Evolutionary conservation across 1,140 invertebrate genomes (phyloP), one percentile per base, ranked within the genome.

Genomic region (Drosophila funebris): DNA sequence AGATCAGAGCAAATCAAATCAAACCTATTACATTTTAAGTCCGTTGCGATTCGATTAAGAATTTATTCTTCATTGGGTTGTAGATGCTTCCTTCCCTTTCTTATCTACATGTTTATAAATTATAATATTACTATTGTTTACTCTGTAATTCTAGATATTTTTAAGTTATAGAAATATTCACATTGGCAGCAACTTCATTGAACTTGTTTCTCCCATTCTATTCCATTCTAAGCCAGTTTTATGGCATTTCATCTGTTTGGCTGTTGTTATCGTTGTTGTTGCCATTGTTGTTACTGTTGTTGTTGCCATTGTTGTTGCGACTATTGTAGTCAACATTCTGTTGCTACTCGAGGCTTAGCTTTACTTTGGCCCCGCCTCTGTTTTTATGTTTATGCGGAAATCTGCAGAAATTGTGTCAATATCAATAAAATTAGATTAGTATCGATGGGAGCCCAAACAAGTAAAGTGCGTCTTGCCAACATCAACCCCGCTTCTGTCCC

Each of bases 381-480:
- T 87, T 87, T 87, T 87, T 87, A 87, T 87, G 82, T 88, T 88
- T 88, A 87, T 78, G 78, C 83, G 83, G 83, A 88, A 87, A 87
- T 87, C 83, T 87, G 83, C 78, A 88, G 83, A 88, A 83, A 87
- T 87, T 87, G 83, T 87, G 83, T 87, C 83, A 87, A 87, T 87
- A 87, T 87, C 83, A 87, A 87, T 87, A 88, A 87, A 87, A 88
- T 88, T 88, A 88, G 83, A 87, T 87, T 87, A 87, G 83, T 88
- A 87, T 87, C 83, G 83, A 83, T 75, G 78, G 60, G 54, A 72
- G 64, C 60, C 43, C 73, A 80, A 84, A 78, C 82, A 66, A 78
- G 33, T 75, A 50, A 70, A 75, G 68, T 57, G 80, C 69, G 67
- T 54, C 48, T n/a, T 27, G 24, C 52, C 74, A 82, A 64, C 81